A percentile compares a stretch with the other conserved stretches of the same genome.
Conservation (phyloP, 2,797 vertebrate species). For the Chelon labrosus region DNA sequence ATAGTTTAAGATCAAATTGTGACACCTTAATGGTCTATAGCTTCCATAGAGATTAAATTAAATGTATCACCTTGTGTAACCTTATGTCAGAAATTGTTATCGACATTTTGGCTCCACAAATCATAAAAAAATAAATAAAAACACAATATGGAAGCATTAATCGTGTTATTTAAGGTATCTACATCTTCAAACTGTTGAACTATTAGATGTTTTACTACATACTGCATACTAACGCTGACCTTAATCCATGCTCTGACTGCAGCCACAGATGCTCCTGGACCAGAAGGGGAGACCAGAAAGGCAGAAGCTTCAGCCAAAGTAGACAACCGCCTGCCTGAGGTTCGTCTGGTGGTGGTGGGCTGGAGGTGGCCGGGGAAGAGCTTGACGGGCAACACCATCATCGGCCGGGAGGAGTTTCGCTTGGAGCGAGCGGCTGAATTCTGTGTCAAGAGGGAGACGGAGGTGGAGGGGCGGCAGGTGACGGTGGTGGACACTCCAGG, state of each 20-base stretch:
- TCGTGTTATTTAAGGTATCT: no score
- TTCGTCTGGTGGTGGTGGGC: constrained; percentile 86
- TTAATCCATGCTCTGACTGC: neutral
- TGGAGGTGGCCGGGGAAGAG: constrained; percentile 91
- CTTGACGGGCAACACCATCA: constrained; percentile 88
- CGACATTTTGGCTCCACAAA: no score
- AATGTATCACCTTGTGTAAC: no score
- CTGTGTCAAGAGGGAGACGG: constrained; percentile 73
- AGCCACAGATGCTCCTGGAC: constrained; percentile 51
- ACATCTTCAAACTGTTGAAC: no score
- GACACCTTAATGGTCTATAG: no score
- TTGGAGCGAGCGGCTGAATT: constrained; percentile 83
- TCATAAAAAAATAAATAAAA: no score
- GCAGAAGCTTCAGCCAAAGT: constrained; percentile 39
- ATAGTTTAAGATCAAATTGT: no score
- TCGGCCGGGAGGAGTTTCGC: constrained; percentile 82
- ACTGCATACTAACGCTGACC: neutral
- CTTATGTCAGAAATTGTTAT: no score
- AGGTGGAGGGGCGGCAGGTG: constrained; percentile 75
- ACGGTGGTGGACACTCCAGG: constrained; percentile 87
- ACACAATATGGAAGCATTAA: no score
- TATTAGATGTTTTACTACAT: no score
- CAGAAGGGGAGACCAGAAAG: constrained; percentile 58
- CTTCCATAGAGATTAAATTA: no score
- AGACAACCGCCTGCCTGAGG: constrained; percentile 69